Evolutionary conservation across 1,140 invertebrate species (phyloP).

Genomic region (Lithobius niger): DNA sequence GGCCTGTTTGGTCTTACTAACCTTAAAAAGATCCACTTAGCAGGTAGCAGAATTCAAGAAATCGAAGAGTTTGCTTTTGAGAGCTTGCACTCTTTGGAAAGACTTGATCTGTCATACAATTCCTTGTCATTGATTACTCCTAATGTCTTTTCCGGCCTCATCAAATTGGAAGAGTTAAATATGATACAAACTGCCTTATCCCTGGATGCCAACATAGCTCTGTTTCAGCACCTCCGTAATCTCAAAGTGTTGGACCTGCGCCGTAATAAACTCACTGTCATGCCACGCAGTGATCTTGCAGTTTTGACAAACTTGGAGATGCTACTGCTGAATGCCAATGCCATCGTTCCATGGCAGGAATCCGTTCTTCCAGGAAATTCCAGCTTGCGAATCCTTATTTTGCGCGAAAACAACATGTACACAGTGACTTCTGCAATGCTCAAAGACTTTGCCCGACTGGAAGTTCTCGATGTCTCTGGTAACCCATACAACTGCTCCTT

Average conservation of each 20-base stretch:
- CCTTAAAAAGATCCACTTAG: slow-evolving; percentile 7
- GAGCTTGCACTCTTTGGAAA: slow-evolving; percentile 28
- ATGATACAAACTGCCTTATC: neutral
- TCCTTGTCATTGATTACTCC: slow-evolving; percentile 31
- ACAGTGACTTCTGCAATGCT: slow-evolving; percentile 40
- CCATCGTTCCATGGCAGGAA: slow-evolving; percentile 7
- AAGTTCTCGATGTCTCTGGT: slow-evolving; percentile 32
- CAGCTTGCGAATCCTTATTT: slow-evolving; percentile 1
- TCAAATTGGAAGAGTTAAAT: neutral
- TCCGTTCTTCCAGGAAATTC: neutral
- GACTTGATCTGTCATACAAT: slow-evolving; percentile 37
- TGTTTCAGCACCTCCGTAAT: slow-evolving; percentile 26
- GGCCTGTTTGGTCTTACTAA: slow-evolving; percentile 9
- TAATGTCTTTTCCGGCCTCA: slow-evolving; percentile 28
- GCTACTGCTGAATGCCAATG: slow-evolving; percentile 21
- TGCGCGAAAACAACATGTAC: slow-evolving; percentile 39
- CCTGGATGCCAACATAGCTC: neutral
- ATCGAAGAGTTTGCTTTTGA: slow-evolving; percentile 20
- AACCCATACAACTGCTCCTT: slow-evolving; percentile 39
- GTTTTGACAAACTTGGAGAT: slow-evolving; percentile 26
- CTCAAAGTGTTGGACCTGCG: slow-evolving; percentile 35
- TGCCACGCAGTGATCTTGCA: slow-evolving; percentile 35
- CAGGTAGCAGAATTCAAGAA: slow-evolving; percentile 1
- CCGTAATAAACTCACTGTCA: slow-evolving; percentile 35
- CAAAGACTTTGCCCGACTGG: slow-evolving; percentile 35